Conservation (phyloP, 2,113 vertebrate species). For the Rissa tridactyla region DNA sequence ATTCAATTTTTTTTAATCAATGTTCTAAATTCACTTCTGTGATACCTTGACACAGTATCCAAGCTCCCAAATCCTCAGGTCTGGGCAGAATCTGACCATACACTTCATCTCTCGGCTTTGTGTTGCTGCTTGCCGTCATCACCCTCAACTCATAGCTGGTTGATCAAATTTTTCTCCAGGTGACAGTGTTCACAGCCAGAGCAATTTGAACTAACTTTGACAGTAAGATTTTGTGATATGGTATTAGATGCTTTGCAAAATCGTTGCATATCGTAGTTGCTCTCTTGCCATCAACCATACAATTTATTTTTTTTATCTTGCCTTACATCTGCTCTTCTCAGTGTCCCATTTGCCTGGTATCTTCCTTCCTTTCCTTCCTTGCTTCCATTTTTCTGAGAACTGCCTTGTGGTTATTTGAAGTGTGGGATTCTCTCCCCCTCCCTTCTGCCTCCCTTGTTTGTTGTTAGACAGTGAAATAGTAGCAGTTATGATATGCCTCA, state of each 20-base stretch:
- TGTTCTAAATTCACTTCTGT: not conserved
- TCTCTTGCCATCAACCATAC: not conserved
- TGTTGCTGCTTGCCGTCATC: not conserved
- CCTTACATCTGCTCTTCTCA: not conserved
- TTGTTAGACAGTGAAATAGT: not conserved
- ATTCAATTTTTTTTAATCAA: not conserved
- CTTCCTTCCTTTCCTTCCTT: not conserved
- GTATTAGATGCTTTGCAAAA: not conserved
- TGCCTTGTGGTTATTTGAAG: not conserved
- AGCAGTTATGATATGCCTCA: not conserved
- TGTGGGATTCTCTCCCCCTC: not conserved
- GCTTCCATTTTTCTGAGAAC: not conserved
- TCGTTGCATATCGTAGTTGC: not conserved
- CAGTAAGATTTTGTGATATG: not conserved
- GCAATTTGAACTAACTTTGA: not conserved
- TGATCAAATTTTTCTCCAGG: not conserved
- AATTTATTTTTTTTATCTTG: not conserved
- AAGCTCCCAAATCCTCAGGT: not conserved
- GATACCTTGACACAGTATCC: not conserved
- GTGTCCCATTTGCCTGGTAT: not conserved
- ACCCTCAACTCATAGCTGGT: not conserved
- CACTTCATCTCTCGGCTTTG: rapidly evolving
- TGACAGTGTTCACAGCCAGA: not conserved
- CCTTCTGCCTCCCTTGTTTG: not conserved
- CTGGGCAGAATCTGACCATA: not conserved